phyloP scores from a whole-genome alignment of 2,113 vertebrate genomes.

The Chlorodrepanis virens region DNA sequence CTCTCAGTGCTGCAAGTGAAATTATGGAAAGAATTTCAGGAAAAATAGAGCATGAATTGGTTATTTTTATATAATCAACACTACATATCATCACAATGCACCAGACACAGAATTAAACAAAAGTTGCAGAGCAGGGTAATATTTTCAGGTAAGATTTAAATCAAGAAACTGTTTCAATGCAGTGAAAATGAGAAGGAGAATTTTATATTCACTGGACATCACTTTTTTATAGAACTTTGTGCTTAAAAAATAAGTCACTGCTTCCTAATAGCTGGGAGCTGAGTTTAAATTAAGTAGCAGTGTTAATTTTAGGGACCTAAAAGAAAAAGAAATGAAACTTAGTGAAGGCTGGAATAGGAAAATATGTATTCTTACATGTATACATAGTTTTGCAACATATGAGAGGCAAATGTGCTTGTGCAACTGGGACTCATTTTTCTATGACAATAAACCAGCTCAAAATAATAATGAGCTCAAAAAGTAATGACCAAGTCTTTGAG shows the following conservation, averaged over 20 bases:
- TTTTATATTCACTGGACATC: not conserved
- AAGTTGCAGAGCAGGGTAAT: not conserved
- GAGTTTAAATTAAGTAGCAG: not conserved
- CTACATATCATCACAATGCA: not conserved
- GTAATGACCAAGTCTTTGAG: not conserved
- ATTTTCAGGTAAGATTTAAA: not conserved
- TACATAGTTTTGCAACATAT: not conserved
- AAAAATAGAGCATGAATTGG: not conserved
- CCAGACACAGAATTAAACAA: not conserved
- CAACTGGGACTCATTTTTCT: not conserved
- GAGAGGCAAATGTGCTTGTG: not conserved
- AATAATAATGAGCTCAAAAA: not conserved
- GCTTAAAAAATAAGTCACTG: not conserved
- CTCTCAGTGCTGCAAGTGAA: not conserved
- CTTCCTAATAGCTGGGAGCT: not conserved
- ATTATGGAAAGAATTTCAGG: not conserved
- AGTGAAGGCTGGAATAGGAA: not conserved
- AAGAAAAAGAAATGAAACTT: not conserved
- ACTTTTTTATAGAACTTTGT: not conserved
- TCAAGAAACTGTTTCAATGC: not conserved
- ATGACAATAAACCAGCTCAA: not conserved
- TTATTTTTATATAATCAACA: not conserved
- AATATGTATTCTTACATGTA: not conserved
- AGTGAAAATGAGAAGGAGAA: not conserved
- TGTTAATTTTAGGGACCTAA: not conserved